Base-by-base conservation (phyloP, 2,113 vertebrate species). In the Hypomesus transpacificus region DNA sequence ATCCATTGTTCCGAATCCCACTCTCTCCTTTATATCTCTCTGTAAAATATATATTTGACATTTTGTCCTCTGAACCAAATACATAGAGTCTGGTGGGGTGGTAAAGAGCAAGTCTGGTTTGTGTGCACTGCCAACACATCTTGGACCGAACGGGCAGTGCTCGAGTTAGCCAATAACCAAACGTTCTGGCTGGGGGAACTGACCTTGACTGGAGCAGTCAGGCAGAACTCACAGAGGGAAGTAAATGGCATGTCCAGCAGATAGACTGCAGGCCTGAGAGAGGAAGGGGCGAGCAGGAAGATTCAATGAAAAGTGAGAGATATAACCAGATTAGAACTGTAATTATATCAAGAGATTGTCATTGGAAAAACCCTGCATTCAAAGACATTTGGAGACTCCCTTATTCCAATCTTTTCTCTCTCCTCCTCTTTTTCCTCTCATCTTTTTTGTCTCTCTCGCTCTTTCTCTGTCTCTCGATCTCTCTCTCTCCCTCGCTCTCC, bases 181-280 rank as follows among this genome's bases (percentile, higher is more conserved):
- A 65, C 18, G 17, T 9, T 50, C 5, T 65, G 63, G 63, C 18
- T 64, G 39, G 31, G 34, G 39, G 31, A 50, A 21, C 63, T 65
- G 63, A 65, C 63, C 63, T 65, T 65, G 63, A 65, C 63, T 13
- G 18, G 39, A 39, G 22, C 39, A 65, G 63, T 22, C 63, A 65
- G 26, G 63, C 63, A 65, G n/a, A 64, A 22, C 34, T 50, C 63
- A 50, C 62, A 65, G 63, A 46, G 39, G 63, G 46, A 65, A 65
- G 20, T 18, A 21, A n/a, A 56, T 20, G 20, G 50, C 57, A 59
- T 20, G 57, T 20, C 39, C 63, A 50, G 39, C 63, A 9, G 21
- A 39, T 22, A 46, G 39, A 9, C 39, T 46, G 39, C 39, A 46
- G 9, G 39, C 39, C 9, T 2, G 39, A 46, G 39, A 46, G 39